These are phyloP conservation scores for Cephus nigrinus DNA, from an alignment of 2,888 invertebrate genomes.

Conservation along the genomic window DNA sequence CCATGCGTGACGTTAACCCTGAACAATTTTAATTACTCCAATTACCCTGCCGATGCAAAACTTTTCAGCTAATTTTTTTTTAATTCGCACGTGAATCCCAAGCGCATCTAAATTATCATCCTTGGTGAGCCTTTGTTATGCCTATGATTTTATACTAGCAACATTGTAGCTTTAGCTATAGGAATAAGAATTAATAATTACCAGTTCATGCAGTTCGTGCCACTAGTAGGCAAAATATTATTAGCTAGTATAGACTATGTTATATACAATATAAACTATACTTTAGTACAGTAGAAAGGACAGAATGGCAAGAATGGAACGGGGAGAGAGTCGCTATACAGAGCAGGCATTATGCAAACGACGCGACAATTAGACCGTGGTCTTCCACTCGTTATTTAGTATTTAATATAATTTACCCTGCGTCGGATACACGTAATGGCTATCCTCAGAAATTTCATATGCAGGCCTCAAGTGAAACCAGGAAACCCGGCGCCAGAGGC, in stretches of 20 bases:
- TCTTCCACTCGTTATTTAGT: slow-evolving; percentile 50
- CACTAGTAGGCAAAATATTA: background rate
- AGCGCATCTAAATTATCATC: background rate
- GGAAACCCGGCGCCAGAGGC: background rate
- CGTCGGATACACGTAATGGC: slow-evolving; percentile 40
- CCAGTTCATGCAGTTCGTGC: background rate
- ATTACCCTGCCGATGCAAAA: background rate
- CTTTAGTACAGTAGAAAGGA: slow-evolving; percentile 6
- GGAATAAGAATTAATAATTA: background rate
- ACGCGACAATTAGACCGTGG: slow-evolving; percentile 57
- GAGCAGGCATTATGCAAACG: slow-evolving; percentile 60
- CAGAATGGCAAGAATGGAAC: slow-evolving; percentile 16
- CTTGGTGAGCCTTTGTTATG: background rate
- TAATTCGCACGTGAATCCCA: background rate
- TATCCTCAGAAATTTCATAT: slow-evolving; percentile 29
- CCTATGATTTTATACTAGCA: background rate
- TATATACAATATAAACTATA: background rate
- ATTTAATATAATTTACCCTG: slow-evolving; percentile 45
- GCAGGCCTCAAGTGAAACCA: background rate
- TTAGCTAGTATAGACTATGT: background rate
- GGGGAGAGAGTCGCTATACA: slow-evolving; percentile 45
- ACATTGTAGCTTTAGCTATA: background rate
- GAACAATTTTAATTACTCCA: background rate
- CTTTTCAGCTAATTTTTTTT: background rate
- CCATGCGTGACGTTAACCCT: background rate